Evolutionary conservation across 2,888 invertebrate species (phyloP).

Genomic region (Himalopsyche tibetana): DNA sequence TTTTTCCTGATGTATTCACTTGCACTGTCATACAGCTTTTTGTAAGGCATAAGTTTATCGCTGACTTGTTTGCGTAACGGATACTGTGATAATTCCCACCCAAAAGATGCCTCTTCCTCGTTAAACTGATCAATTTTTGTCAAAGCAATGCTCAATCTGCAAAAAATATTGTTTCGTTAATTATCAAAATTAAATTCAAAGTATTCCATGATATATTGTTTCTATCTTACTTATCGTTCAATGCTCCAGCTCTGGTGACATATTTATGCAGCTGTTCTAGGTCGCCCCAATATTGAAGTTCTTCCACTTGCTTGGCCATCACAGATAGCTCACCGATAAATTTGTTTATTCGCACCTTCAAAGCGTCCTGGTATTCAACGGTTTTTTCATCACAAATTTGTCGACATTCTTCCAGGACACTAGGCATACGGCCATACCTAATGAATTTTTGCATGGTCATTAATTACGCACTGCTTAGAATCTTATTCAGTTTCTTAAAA

Average conservation of each 20-base stretch:
- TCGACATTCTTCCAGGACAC: slow-evolving; percentile 89
- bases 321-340: slow-evolving; percentile 89
- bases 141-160: slow-evolving; percentile 84
- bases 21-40: slow-evolving; percentile 92
- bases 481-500: too few relatives aligned
- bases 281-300: slow-evolving; percentile 92
- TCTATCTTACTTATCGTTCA: slow-evolving; percentile 81
- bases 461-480: neutral
- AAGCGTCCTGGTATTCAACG: slow-evolving; percentile 88
- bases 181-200: too few relatives aligned
- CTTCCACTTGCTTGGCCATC: slow-evolving; percentile 88
- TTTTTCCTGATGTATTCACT: slow-evolving; percentile 90
- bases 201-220: neutral
- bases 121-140: slow-evolving; percentile 91
- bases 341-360: slow-evolving; percentile 86
- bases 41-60: slow-evolving; percentile 89
- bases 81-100: slow-evolving; percentile 92
- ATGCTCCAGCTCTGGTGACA: slow-evolving; percentile 85
- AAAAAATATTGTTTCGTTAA: slow-evolving; percentile 57
- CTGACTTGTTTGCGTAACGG: slow-evolving; percentile 87
- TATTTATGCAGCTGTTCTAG: slow-evolving; percentile 89
- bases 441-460: neutral
- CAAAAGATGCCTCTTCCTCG: slow-evolving; percentile 92
- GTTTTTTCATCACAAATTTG: slow-evolving; percentile 88
- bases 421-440: slow-evolving; percentile 86